Conservation (phyloP, 2,113 vertebrate genomes). For the Glaucomys volans region DNA sequence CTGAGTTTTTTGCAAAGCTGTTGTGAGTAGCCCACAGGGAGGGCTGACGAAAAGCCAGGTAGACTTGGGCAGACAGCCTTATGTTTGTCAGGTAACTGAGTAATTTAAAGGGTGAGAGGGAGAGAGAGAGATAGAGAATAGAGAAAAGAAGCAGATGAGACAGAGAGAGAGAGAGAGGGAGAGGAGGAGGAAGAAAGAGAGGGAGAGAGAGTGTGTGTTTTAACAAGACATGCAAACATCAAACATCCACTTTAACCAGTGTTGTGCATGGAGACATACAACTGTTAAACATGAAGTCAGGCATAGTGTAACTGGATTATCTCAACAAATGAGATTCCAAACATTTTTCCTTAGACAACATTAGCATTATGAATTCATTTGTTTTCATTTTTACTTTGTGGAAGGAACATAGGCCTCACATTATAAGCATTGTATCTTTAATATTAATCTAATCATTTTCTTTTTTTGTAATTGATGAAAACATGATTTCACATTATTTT, state of each 20-base stretch:
- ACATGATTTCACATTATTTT: neutral
- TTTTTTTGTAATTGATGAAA: neutral
- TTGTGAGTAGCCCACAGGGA: slow-evolving; percentile 86
- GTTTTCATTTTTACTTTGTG: neutral
- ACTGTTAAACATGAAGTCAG: slow-evolving; percentile 78
- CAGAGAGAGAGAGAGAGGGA: too few species aligned
- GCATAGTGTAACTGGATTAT: slow-evolving; percentile 76
- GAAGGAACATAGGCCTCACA: neutral
- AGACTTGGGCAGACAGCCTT: slow-evolving; percentile 78
- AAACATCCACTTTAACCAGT: slow-evolving; percentile 82
- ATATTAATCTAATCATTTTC: slow-evolving; percentile 34
- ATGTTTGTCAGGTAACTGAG: slow-evolving; percentile 85
- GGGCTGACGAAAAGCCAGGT: slow-evolving; percentile 83
- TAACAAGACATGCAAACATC: slow-evolving; percentile 78
- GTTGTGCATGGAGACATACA: slow-evolving; percentile 77
- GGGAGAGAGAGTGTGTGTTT: slow-evolving; percentile 57
- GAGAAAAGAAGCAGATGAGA: too few species aligned
- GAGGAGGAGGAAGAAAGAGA: neutral
- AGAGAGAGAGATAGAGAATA: neutral
- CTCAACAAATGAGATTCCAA: slow-evolving; percentile 69
- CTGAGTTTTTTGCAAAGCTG: slow-evolving; percentile 87
- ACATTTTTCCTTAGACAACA: slow-evolving; percentile 64
- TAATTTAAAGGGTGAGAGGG: slow-evolving; percentile 78
- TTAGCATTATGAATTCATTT: slow-evolving; percentile 58
- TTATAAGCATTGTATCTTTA: neutral